phyloP scores from a whole-genome alignment of 2,797 vertebrate genomes.

The Malacoctenus gilli region DNA sequence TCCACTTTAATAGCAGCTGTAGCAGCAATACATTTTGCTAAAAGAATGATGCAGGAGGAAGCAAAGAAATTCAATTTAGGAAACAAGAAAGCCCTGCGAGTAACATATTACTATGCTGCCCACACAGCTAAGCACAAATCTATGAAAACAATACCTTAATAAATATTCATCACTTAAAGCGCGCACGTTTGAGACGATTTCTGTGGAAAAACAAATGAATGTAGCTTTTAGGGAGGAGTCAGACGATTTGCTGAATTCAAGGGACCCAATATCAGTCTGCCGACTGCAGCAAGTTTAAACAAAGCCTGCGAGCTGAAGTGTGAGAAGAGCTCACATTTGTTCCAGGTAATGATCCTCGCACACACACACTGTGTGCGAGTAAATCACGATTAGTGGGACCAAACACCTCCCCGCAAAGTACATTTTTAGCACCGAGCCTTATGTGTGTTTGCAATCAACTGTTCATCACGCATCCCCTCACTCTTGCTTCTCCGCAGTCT shows the following conservation, averaged over 20 bases:
- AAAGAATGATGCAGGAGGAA: background rate
- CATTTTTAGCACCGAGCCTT: constrained; percentile 49
- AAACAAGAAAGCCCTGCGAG: background rate
- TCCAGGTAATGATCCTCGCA: constrained; percentile 38
- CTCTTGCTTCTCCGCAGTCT: constrained; percentile 12
- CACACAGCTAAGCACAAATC: background rate
- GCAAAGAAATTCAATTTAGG: background rate
- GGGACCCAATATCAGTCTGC: constrained; percentile 13
- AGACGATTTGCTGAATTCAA: constrained; percentile 9
- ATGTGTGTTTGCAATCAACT: constrained; percentile 63
- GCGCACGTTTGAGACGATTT: background rate
- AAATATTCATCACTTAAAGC: background rate
- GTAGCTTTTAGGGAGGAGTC: background rate
- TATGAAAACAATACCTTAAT: background rate
- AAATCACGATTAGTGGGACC: constrained; percentile 64
- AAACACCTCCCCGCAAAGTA: constrained; percentile 42
- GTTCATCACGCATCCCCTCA: constrained; percentile 42
- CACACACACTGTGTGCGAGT: constrained; percentile 42
- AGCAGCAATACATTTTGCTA: constrained; percentile 9
- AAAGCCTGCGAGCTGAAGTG: constrained; percentile 54
- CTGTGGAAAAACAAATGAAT: background rate
- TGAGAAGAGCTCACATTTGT: constrained; percentile 56
- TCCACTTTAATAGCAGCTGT: constrained; percentile 21
- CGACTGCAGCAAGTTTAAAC: constrained; percentile 45
- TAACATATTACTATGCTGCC: background rate